Conservation (phyloP, 1,140 invertebrate species). For the Dreissena polymorpha region DNA sequence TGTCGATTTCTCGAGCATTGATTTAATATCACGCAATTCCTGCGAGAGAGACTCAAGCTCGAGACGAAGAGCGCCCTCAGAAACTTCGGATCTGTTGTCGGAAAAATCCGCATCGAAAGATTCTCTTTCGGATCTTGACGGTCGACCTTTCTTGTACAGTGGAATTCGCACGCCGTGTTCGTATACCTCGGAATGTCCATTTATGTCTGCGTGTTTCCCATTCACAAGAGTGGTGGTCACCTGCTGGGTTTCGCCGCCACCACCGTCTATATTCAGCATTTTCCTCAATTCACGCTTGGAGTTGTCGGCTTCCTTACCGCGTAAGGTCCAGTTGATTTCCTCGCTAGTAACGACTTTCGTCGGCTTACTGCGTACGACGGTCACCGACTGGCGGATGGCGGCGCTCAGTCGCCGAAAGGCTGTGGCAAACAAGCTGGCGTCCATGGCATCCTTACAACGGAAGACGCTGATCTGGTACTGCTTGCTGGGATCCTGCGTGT, state of each 20-base stretch:
- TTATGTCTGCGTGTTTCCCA: background rate
- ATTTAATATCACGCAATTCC: slow-evolving; percentile 48
- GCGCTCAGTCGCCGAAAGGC: background rate
- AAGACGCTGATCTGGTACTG: slow-evolving; percentile 26
- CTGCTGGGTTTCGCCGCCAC: background rate
- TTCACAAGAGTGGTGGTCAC: slow-evolving; percentile 5
- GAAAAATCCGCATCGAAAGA: slow-evolving; percentile 32
- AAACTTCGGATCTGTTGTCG: slow-evolving; percentile 42
- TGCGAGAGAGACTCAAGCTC: slow-evolving; percentile 50
- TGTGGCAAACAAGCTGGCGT: slow-evolving; percentile 28
- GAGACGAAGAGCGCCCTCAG: slow-evolving; percentile 25
- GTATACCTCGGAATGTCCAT: slow-evolving; percentile 40
- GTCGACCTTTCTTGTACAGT: slow-evolving; percentile 24
- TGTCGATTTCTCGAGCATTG: slow-evolving; percentile 44
- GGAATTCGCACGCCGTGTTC: slow-evolving; percentile 45
- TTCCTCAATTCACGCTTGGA: slow-evolving; percentile 41
- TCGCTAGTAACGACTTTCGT: background rate
- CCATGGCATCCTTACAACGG: slow-evolving; percentile 33
- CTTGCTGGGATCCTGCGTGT: background rate
- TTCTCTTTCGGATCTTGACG: slow-evolving; percentile 15
- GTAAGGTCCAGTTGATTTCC: slow-evolving; percentile 49
- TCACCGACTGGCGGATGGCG: background rate
- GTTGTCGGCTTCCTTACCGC: slow-evolving; percentile 32
- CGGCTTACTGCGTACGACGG: slow-evolving; percentile 9
- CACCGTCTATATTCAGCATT: slow-evolving; percentile 26